Conservation (phyloP, 2,113 vertebrate genomes). For the Candoia aspera region DNA sequence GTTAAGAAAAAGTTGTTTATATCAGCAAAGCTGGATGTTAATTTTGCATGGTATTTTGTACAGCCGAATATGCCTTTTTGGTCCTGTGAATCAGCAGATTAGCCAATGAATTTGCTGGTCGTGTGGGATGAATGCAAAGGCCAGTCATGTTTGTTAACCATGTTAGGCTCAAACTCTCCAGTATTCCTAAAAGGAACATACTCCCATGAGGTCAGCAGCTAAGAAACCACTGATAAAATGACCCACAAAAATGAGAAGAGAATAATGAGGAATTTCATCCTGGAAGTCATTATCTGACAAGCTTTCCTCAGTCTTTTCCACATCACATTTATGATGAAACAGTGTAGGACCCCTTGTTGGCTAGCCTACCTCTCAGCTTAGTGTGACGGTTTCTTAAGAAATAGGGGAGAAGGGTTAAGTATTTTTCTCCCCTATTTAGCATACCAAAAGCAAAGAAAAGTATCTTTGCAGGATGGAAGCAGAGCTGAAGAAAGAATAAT, state of each 20-base stretch:
- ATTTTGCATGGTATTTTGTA: neutral
- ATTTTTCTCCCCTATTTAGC: neutral
- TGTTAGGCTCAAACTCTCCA: neutral
- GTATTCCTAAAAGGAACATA: too few species aligned
- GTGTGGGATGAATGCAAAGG: neutral
- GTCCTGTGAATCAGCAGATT: neutral
- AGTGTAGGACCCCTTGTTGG: neutral
- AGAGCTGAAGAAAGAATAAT: neutral
- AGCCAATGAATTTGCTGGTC: neutral
- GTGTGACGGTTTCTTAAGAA: neutral
- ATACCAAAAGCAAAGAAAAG: neutral
- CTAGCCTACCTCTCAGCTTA: slow-evolving; percentile 13
- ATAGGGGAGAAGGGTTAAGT: neutral
- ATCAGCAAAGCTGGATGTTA: neutral
- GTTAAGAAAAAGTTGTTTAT: neutral
- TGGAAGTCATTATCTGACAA: slow-evolving; percentile 31
- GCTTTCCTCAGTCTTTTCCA: slow-evolving; percentile 2
- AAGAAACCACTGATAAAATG: neutral
- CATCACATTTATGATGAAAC: slow-evolving; percentile 21
- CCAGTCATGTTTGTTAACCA: neutral
- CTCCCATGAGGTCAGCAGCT: neutral
- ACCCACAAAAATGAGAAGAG: slow-evolving; percentile 1
- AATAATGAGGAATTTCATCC: slow-evolving; percentile 47
- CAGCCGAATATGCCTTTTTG: neutral
- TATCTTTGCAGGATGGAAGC: neutral